Base-by-base conservation (phyloP, 1,140 invertebrate species). In the Cylas formicarius region DNA sequence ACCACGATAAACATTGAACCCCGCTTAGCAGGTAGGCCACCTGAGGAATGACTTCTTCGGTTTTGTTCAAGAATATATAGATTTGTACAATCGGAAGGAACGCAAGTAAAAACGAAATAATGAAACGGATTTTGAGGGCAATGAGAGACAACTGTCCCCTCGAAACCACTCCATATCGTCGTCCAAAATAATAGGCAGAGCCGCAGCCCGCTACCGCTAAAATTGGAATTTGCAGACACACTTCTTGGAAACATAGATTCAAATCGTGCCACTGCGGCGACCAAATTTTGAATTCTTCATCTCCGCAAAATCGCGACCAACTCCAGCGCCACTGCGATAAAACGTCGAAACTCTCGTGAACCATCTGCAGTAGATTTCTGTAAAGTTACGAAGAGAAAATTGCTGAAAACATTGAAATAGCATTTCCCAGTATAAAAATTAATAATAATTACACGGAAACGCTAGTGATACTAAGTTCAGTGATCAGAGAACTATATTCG, bases 141-240 rank as follows among this genome's bases (percentile, higher is more conserved):
- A 68, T 61, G 53, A 78, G 66, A 54, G 82, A 78, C n/a, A 64
- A 49, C 52, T 65, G 68, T 52, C 77, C 71, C 23, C 79, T 63
- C 10, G 70, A 59, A 9, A 79, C 71, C 60, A 69, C 72, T 29
- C 71, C 65, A 21, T 63, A 67, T 50, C 76, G 75, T 54, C 73
- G 72, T 13, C 84, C 85, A 48, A 82, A 77, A 63, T 84, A 82
- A 68, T 82, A 91, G 1, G 81, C 76, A 20, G 86, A 90, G n/a
- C n/a, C n/a, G 32, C 76, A 60, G 16, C 83, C 69, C 5, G 83
- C 79, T 45, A 90, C 70, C 14, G 87, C 71, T 47, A 82, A 75
- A 21, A 80, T 61, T 17, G 86, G 85, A 42, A 86, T 72, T 62
- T 82, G 73, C 28, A 87, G 69, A 51, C 76, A 79, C 27, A 88